Conservation (phyloP, 2,113 vertebrate species). For the Picathartes gymnocephalus region DNA sequence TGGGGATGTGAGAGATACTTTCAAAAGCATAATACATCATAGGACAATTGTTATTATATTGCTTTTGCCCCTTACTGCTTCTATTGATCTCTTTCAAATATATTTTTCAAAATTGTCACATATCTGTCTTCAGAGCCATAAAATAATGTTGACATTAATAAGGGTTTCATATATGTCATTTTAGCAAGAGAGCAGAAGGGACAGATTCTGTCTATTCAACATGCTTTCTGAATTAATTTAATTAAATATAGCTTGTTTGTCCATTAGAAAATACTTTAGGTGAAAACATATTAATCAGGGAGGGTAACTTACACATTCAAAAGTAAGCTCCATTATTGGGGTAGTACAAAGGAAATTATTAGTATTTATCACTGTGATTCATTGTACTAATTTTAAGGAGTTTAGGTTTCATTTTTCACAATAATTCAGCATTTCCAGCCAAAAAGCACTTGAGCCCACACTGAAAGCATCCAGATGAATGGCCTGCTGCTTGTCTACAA, state of each 20-base stretch:
- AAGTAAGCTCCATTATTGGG: neutral
- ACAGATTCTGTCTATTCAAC: neutral
- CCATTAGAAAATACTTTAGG: neutral
- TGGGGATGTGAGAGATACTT: neutral
- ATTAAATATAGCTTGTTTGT: neutral
- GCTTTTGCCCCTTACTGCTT: conserved; percentile 9
- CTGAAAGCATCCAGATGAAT: conserved; percentile 30
- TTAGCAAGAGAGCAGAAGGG: neutral
- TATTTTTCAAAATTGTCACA: neutral
- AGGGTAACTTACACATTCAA: neutral
- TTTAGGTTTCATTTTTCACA: conserved; percentile 14
- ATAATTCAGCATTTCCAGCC: neutral
- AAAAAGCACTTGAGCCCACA: neutral
- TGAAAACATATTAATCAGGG: neutral
- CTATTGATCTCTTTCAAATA: conserved; percentile 24
- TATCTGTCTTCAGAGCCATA: neutral
- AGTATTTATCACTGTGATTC: conserved; percentile 55
- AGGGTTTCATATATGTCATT: neutral
- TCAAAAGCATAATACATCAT: neutral
- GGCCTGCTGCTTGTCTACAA: neutral
- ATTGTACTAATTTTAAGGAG: conserved; percentile 15
- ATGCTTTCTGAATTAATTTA: neutral
- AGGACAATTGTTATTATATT: neutral
- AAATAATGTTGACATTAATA: neutral
- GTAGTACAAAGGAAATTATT: conserved; percentile 46